These are phyloP conservation scores for Formica selysi DNA, from an alignment of 1,140 invertebrate species.

Conservation along the genomic window DNA sequence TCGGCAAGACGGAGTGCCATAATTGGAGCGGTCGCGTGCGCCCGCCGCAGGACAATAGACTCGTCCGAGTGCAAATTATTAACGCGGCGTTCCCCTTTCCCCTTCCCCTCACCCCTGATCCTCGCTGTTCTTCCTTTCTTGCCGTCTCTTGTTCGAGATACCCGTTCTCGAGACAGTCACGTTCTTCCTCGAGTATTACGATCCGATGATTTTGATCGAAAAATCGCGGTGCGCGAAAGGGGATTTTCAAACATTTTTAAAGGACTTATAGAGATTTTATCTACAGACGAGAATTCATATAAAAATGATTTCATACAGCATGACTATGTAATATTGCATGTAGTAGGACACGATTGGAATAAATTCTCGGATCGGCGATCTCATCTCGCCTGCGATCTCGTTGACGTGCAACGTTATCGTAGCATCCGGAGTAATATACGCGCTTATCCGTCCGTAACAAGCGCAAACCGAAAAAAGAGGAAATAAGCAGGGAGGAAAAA, in stretches of 20 bases:
- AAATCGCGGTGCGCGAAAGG: neutral
- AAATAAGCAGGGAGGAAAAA: neutral
- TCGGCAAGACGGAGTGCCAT: constrained; percentile 79
- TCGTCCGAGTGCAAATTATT: constrained; percentile 86
- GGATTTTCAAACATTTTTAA: neutral
- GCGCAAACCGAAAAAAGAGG: neutral
- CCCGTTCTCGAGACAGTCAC: constrained; percentile 21
- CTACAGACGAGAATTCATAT: neutral
- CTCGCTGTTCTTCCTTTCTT: constrained; percentile 58
- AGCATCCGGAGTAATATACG: neutral
- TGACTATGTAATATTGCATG: no score
- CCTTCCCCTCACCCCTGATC: neutral
- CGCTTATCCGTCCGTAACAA: constrained; percentile 7
- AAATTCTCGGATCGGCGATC: neutral
- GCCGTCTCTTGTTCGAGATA: neutral
- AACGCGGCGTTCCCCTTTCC: constrained; percentile 75
- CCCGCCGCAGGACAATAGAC: constrained; percentile 83
- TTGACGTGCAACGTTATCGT: neutral
- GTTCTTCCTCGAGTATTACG: neutral
- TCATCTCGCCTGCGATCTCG: neutral
- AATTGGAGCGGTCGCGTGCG: constrained; percentile 85
- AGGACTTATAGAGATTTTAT: neutral
- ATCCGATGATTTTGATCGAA: neutral
- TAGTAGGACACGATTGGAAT: neutral
- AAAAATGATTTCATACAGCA: neutral